Conservation (phyloP, 2,797 vertebrate species). For the Muscicapa striata region DNA sequence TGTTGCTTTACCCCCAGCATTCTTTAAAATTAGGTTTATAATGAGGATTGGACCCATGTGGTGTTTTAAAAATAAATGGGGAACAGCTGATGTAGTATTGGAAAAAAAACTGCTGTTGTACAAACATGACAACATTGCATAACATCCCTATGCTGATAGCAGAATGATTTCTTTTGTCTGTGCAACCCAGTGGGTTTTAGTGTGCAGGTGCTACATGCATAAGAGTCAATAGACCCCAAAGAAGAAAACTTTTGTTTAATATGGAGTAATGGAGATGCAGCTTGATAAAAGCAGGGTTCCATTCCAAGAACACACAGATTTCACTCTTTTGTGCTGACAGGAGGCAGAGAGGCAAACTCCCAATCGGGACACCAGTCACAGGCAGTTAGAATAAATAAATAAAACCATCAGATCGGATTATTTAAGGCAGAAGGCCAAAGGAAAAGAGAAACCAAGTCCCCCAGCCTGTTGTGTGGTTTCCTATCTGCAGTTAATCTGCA, state of each 20-base stretch:
- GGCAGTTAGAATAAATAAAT: conserved; percentile 20
- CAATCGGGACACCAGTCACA: not conserved
- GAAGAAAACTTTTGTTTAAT: not conserved
- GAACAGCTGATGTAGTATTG: conserved; percentile 54
- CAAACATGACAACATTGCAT: not conserved
- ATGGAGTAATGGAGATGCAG: not conserved
- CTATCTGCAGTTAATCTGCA: conserved; percentile 12
- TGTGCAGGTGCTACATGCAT: not conserved
- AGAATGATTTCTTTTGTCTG: not conserved
- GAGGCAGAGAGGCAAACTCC: not conserved
- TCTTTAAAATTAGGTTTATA: conserved; percentile 56
- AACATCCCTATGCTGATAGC: not conserved
- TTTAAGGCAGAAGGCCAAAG: conserved; percentile 29
- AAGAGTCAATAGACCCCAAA: not conserved
- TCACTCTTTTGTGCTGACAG: not conserved
- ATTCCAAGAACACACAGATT: not conserved
- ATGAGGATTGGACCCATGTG: not conserved
- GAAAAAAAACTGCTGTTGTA: conserved; percentile 32
- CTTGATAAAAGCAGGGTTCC: not conserved
- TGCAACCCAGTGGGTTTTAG: not conserved
- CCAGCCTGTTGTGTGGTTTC: not conserved
- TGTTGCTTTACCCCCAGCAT: not conserved
- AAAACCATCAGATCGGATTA: not conserved
- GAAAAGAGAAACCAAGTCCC: not conserved
- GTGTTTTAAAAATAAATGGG: conserved; percentile 50